These are phyloP conservation scores for Noctua fimbriata DNA, from an alignment of 2,888 invertebrate species.

Conservation along the genomic window DNA sequence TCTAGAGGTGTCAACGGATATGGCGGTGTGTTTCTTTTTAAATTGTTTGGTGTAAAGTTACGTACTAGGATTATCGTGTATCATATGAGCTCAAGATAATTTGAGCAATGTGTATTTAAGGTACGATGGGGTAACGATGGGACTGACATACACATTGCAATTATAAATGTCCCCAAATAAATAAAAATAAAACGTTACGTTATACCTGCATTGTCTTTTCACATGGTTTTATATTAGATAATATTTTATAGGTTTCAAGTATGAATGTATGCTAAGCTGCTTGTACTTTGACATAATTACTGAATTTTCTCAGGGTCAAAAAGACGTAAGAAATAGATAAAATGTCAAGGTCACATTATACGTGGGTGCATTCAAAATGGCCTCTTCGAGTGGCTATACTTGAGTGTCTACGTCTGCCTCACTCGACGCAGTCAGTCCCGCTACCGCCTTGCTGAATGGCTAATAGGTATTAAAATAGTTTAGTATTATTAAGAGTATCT, in stretches of 20 bases:
- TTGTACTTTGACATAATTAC: no score
- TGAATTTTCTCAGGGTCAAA: neutral
- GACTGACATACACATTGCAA: no score
- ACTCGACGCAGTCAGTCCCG: neutral
- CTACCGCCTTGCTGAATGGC: slow-evolving; percentile 1
- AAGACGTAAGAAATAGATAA: neutral
- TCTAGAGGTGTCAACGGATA: slow-evolving; percentile 11
- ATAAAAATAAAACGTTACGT: no score
- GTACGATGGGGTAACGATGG: no score
- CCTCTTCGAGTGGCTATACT: neutral
- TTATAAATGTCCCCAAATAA: no score
- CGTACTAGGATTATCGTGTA: no score
- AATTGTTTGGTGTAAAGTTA: slow-evolving; percentile 4
- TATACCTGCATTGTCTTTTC: no score
- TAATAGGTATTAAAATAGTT: neutral
- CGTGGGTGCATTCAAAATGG: neutral
- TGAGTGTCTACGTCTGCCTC: neutral
- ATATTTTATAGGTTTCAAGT: no score
- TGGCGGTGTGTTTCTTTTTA: slow-evolving; percentile 14
- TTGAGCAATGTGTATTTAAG: no score
- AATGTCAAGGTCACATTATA: neutral
- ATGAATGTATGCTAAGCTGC: no score
- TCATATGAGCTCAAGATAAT: no score
- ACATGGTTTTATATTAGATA: no score
- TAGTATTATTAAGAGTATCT: neutral